Evolutionary conservation across 2,888 invertebrate species (phyloP), one percentile per base, ranked within the genome.

Genomic region (Oscheius onirici): DNA sequence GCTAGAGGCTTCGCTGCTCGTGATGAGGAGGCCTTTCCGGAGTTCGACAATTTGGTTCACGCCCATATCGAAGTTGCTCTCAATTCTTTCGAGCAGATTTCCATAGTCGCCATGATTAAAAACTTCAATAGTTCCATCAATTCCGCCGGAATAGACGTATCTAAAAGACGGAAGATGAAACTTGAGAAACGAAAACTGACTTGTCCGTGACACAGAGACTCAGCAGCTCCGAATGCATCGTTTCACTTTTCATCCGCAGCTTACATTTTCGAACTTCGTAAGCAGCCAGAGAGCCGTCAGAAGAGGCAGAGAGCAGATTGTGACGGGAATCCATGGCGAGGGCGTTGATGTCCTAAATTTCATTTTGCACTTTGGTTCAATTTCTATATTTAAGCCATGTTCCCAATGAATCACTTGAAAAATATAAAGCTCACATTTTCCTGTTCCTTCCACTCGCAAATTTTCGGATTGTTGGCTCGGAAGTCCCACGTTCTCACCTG

Each of bases 71-170:
- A 80, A 79, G 10, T 79, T 78, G 55, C 79, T 80, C 28, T 83
- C 82, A 22, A 83, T 71, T 28, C 83, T 24, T 70, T 82, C 82
- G 63, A 83, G 54, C 1, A 83, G 71, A 61, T 83, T 84, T 43
- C 84, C 84, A 71, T 81, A 84, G 55, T 83, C 80, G 11, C 79
- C 80, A 13, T 76, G 51, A 54, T 76, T 80, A 74, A 84, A 84
- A 10, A 84, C 81, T 61, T 84, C 83, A n/a, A 84, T 73, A 65
- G 77, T 75, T 3, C 83, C 83, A 51, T 84, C 83, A 20, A 75
- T 76, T 11, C 75, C 78, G 8, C 83, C 84, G 10, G 82, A 83
- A 67, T 83, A 84, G 0, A 80, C 81, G 46, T 69, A 78, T 55
- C 82, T 80, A 43, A 40, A 75, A 40, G 15, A 61, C 34, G n/a